Base-by-base conservation (phyloP, 2,888 invertebrate genomes). In the Acronicta psi region DNA sequence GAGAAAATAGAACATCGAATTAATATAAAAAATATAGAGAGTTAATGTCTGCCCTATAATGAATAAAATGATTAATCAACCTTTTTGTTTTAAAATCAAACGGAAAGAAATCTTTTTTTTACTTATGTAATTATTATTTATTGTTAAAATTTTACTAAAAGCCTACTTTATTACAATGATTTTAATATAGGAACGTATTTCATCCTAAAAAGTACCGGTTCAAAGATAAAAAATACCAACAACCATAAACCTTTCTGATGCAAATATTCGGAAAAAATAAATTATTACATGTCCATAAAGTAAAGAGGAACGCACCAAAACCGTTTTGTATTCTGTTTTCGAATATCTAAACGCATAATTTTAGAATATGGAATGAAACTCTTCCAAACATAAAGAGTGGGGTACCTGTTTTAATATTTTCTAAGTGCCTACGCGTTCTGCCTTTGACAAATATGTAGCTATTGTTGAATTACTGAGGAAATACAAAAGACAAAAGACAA, bases 331-430 rank as follows among this genome's bases (percentile, higher is more conserved):
- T 84, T 84, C 81, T 79, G 77, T 85, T 84, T 87, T 86, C 78
- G 77, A 87, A 84, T 84, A 87, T 78, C 74, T 85, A 83, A 80
- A 82, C 80, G 81, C 83, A 89, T 89, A 89, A 88, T 87, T 89
- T 87, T 89, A 84, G 87, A 88, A 88, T 91, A 88, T 85, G 82
- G 83, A 89, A 90, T 85, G 84, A 79, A 85, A 86, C 82, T 86
- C 77, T 75, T 83, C 84, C 83, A 84, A 82, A 86, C 72, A 86
- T 82, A 85, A 83, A 85, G 81, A 75, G 66, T 69, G 69, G 57
- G 59, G 81, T 87, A 88, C 89, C 87, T 88, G 86, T 85, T 86
- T 80, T 83, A 86, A 83, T 84, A 82, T 86, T 82, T 75, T 81
- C 78, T 83, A 85, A 89, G 86, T 89, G 87, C 85, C 85, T 85